Evolutionary conservation across 2,797 vertebrate species (phyloP).

Genomic region (Cichlasoma orientale): DNA sequence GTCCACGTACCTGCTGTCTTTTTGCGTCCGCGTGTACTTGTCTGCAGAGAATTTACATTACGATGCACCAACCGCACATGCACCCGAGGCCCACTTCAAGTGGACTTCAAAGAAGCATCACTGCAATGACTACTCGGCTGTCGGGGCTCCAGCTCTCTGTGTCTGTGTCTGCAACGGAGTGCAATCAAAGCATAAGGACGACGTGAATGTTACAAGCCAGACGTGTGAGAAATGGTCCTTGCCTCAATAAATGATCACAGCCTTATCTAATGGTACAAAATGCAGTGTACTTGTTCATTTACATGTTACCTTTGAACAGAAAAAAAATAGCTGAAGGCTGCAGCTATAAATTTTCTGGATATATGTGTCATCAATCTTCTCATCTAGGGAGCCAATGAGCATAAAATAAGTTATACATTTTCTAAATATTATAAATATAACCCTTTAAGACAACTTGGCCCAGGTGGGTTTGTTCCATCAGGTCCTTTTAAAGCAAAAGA

Average conservation of each 20-base stretch:
- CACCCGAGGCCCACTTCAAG: neutral
- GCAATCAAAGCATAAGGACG: neutral
- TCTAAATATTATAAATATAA: neutral
- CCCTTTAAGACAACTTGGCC: neutral
- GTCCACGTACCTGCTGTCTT: neutral
- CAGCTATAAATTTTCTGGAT: neutral
- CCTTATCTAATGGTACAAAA: neutral
- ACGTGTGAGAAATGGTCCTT: neutral
- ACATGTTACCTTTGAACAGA: neutral
- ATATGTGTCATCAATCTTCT: neutral
- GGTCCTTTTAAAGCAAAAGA: neutral
- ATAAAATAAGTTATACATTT: neutral
- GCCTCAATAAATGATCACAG: neutral
- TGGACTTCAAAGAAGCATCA: neutral
- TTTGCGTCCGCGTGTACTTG: neutral
- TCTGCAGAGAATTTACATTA: neutral
- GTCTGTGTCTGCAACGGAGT: neutral
- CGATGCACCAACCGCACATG: neutral
- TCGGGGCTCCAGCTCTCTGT: neutral
- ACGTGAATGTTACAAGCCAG: neutral
- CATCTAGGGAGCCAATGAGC: neutral
- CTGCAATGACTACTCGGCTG: neutral
- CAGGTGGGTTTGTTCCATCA: neutral
- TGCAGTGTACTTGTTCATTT: neutral
- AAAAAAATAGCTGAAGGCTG: neutral